These are phyloP conservation scores for Cylas formicarius DNA, from an alignment of 1,140 invertebrate species.

Conservation along the genomic window DNA sequence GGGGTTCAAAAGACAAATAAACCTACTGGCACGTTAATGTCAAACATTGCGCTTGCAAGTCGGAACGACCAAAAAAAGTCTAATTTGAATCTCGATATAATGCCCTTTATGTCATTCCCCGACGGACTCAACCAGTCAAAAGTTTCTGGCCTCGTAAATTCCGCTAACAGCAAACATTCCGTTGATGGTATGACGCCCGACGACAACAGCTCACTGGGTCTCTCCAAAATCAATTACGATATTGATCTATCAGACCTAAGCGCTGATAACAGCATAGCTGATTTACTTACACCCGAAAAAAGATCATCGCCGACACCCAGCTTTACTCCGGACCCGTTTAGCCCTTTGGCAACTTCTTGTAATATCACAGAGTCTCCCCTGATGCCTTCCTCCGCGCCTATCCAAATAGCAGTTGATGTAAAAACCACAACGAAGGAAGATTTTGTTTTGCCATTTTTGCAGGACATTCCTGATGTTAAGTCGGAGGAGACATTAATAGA, in stretches of 20 bases:
- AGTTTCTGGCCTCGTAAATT: constrained; percentile 26
- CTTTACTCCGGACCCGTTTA: constrained; percentile 40
- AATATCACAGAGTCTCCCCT: constrained; percentile 31
- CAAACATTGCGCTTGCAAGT: constrained; percentile 28
- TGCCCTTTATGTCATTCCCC: constrained; percentile 23
- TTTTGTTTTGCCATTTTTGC: constrained; percentile 42
- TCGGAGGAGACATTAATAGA: constrained; percentile 51
- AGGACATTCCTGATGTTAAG: constrained; percentile 40
- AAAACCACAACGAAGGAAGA: constrained; percentile 30
- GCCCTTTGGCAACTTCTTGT: constrained; percentile 33
- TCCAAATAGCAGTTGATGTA: constrained; percentile 9
- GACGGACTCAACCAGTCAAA: constrained; percentile 6
- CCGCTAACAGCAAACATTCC: constrained; percentile 31
- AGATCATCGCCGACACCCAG: constrained; percentile 28
- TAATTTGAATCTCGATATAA: constrained; percentile 33
- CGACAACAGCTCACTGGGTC: constrained; percentile 48
- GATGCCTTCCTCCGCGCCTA: constrained; percentile 26
- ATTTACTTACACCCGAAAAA: constrained; percentile 46
- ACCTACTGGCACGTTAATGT: constrained; percentile 38
- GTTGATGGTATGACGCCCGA: constrained; percentile 53
- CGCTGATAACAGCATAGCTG: constrained; percentile 57
- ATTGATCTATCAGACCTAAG: constrained; percentile 64
- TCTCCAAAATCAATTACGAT: constrained; percentile 65
- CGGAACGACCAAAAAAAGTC: constrained; percentile 48
- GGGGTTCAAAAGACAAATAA: constrained; percentile 41